Base-by-base conservation (phyloP, 2,797 vertebrate species). In the Myotis daubentonii region DNA sequence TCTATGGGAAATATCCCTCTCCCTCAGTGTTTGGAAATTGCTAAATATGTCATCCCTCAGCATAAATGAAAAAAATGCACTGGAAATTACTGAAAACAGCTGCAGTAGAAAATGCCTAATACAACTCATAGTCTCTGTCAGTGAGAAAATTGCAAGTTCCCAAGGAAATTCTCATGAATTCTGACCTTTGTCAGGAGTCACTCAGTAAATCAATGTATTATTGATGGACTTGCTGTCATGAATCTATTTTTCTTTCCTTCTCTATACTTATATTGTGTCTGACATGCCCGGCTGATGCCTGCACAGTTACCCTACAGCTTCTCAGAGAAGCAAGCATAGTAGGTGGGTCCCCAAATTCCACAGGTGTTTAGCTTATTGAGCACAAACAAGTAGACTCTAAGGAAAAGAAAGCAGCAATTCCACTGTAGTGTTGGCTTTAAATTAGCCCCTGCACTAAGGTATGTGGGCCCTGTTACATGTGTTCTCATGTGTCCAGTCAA, bases 151-250 rank as follows among this genome's bases (percentile, higher is more conserved):
- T 79, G 3, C 79, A 96, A 97, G 86, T 95, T 98, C 94, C 96
- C 83, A 91, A 95, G 93, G 92, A 97, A 95, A 71, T 91, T 91
- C 95, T 97, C 72, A 44, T 97, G 96, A 98, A 96, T 98, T 97
- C 97, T 0, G 0, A 92, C 86, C 96, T 96, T 97, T 95, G 85
- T 97, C 94, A 72, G 41, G 94, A 97, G 95, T 88, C 90, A 96
- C 17, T 75, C 93, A 93, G 91, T 96, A 97, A 97, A 97, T 94
- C 95, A 96, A 95, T 95, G 90, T 89, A 93, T 96, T 97, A 97
- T 97, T 98, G 97, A 97, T 95, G 87, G 87, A 89, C 86, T 93
- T 91, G 84, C 83, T 97, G 94, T 94, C 92, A 85, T 93, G 93
- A 94, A 97, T 96, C 83, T 95, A 80, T 96, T 95, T 93, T 95